Evolutionary conservation across 2,113 vertebrate species (phyloP), one percentile per base, ranked within the genome.

Genomic region (Ctenodactylus gundi): DNA sequence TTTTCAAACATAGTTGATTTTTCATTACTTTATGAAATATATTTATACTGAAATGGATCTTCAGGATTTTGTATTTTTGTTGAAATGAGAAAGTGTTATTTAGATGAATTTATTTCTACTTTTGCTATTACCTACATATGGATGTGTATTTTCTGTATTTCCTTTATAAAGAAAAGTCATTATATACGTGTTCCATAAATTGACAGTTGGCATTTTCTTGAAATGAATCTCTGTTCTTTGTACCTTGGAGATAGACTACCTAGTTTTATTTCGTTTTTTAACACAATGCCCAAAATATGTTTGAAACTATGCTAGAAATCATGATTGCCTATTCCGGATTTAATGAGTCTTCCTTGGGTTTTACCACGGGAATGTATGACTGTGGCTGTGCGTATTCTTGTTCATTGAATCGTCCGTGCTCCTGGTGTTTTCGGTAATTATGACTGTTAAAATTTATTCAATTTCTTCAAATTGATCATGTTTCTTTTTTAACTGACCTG

Each of bases 401-500:
- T 41, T 85, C 4, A 49, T 53, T 58, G n/a, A 34, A 72, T 72
- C 81, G 25, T 84, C 25, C 85, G 17, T 36, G 49, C 11, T 67
- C 3, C 53, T 80, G 9, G 12, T 53, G 7, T 77, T 93, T 88
- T 72, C n/a, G 78, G 13, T 41, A 76, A 44, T 88, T 88, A 5
- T 31, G 29, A 88, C 10, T 44, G 4, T 88, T 65, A 88, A 70
- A 85, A 88, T 65, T 58, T 70, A 76, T 88, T 70, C 9, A 44
- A 21, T 70, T 94, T 68, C 7, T n/a, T 92, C 1, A 51, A 82
- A 96, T 75, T 17, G 25, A 62, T 80, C 14, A 21, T 76, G 1
- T 55, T 94, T 94, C n/a, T n/a, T 94, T 85, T 10, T 95, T 64
- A 91, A 57, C 20, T 94, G 27, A 88, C 20, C 15, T 95, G 83